Percentiles rank a stretch among this genome's conserved stretches.
Evolutionary conservation across 2,113 vertebrate species (phyloP).

Genomic region (Athene noctua): DNA sequence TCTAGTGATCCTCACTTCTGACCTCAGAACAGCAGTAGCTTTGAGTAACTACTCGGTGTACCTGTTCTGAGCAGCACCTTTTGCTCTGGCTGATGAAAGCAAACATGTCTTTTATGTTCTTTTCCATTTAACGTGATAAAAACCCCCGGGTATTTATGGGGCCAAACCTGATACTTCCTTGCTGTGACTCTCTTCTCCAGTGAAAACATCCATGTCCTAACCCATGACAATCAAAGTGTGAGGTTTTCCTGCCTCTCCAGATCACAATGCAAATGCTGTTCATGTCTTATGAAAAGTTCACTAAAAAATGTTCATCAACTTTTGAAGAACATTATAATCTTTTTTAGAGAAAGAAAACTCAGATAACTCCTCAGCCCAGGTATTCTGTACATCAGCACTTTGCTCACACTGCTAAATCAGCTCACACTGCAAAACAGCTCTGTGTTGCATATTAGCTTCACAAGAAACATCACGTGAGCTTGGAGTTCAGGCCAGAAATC

Average conservation of each 20-base stretch:
- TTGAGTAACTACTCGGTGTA: rapidly evolving
- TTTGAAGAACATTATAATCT: neutral
- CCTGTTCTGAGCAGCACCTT: neutral
- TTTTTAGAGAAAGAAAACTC: neutral
- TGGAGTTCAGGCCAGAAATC: neutral
- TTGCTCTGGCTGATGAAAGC: neutral
- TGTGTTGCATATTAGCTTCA: neutral
- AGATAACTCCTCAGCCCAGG: neutral
- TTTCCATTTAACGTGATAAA: neutral
- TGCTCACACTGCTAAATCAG: neutral
- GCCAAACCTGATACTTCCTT: neutral
- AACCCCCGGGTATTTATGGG: neutral
- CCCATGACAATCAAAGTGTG: neutral
- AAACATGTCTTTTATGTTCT: neutral
- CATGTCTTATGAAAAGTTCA: neutral
- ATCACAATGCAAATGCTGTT: neutral
- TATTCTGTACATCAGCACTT: constrained; percentile 9
- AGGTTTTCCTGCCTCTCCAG: neutral
- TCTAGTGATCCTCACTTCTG: neutral
- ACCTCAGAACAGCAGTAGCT: neutral
- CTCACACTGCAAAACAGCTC: neutral
- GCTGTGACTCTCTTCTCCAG: neutral
- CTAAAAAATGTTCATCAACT: neutral
- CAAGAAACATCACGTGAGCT: neutral
- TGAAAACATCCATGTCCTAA: neutral